Base-by-base conservation (phyloP, 2,113 vertebrate species). In the Grantiella picta region DNA sequence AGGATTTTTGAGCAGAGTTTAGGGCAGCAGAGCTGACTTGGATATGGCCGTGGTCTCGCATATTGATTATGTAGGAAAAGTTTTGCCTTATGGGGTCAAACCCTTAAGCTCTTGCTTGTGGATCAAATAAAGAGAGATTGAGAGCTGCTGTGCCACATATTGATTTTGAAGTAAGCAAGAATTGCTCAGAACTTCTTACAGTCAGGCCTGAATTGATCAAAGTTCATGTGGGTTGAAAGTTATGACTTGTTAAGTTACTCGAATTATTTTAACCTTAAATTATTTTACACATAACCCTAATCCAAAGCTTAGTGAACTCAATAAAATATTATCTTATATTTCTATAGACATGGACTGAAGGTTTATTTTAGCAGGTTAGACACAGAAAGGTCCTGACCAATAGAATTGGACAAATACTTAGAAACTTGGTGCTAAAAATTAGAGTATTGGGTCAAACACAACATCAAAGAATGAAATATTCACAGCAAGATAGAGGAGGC, bases 81-180 rank as follows among this genome's bases (percentile, higher is more conserved):
- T 96, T 90, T 89, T 78, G 50, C 69, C 52, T 83, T 83, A 19
- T 18, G 53, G 64, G 86, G 82, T 94, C 86, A 96, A 75, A 92
- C 89, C 68, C 56, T 83, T 92, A 82, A 95, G 31, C 61, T 94
- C 27, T 90, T 90, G 14, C 64, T 93, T n/a, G 53, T 56, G 76
- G 59, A 92, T 80, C 82, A 94, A 78, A 93, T 96, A 78, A 92
- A 70, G 44, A 52, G 80, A 92, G 80, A 79, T 40, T 77, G 85
- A 90, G 76, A 90, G 80, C 76, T 78, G 72, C 68, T 90, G 64
- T 80, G 86, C 64, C 52, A 71, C 21, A 49, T 90, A 94, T 75
- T 86, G 88, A 92, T 90, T 86, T 64, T 38, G 79, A 93, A 81
- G 79, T 45, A 65, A 92, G 79, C 12, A 90, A 59, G 76, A 82